Conservation (phyloP, 2,888 invertebrate species). For the Didymodactylos carnosus region DNA sequence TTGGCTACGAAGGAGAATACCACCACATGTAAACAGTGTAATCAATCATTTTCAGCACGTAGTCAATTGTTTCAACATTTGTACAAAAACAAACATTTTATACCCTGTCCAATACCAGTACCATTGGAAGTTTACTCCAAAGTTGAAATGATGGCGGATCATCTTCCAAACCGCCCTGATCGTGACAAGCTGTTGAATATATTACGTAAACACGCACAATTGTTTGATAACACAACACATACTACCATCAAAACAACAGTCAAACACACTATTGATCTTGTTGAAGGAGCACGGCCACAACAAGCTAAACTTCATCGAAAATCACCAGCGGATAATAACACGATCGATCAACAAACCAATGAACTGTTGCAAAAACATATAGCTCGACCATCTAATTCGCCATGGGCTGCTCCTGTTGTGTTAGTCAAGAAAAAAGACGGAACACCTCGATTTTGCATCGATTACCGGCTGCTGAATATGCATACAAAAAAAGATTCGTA, state of each 20-base stretch:
- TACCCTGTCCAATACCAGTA: background rate
- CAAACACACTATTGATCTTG: background rate
- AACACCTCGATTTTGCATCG: no score
- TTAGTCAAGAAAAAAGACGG: no score
- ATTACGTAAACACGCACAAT: background rate
- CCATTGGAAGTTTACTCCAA: background rate
- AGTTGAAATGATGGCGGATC: background rate
- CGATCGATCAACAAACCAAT: no score
- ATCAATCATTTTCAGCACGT: background rate
- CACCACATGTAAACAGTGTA: no score
- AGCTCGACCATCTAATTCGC: no score
- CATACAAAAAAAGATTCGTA: background rate
- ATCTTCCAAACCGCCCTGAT: background rate
- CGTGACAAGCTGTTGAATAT: background rate
- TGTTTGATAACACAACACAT: background rate
- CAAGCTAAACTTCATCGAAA: no score
- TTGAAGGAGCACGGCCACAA: no score
- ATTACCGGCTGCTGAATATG: no score
- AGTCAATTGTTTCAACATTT: background rate
- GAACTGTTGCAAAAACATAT: no score
- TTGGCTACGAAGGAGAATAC: no score
- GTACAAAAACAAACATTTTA: background rate
- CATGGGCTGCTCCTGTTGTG: no score
- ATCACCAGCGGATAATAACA: no score
- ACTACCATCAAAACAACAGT: background rate